Evolutionary conservation across 2,113 vertebrate genomes (phyloP).

Genomic region (Bolborhynchus lineola): DNA sequence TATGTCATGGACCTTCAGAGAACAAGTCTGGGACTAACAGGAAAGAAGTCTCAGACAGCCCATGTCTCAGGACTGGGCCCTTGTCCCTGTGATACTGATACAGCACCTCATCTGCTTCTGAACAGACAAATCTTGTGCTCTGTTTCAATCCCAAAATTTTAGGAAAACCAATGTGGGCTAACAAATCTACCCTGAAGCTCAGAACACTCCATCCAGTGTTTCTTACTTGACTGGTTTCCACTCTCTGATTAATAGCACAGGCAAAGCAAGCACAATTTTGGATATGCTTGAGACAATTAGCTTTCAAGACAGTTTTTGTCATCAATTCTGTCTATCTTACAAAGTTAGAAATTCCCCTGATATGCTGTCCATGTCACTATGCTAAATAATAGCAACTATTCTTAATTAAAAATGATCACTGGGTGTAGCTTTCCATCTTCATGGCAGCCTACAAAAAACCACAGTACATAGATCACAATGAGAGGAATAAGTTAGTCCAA

Average conservation of each 20-base stretch:
- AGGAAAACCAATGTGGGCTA: background rate
- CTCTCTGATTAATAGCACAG: background rate
- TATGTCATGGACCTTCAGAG: background rate
- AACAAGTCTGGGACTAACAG: background rate
- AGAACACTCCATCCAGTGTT: background rate
- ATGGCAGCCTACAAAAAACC: background rate
- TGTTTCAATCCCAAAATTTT: background rate
- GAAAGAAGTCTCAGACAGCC: background rate
- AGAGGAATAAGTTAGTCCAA: background rate
- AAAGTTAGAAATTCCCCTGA: conserved; percentile 28
- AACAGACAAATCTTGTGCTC: background rate
- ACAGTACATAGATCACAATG: background rate
- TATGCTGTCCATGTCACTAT: background rate
- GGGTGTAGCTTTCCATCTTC: conserved; percentile 20
- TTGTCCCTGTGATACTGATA: background rate
- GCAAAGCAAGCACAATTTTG: background rate
- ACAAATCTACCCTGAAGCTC: background rate
- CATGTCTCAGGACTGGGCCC: background rate
- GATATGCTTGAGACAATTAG: background rate
- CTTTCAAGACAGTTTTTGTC: conserved; percentile 27
- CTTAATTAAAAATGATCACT: conserved; percentile 50
- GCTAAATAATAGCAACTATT: conserved; percentile 34
- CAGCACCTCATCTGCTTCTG: background rate
- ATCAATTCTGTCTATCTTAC: conserved; percentile 29
- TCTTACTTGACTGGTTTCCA: background rate